Base-by-base conservation (phyloP, 2,797 vertebrate species). In the Carapus acus region DNA sequence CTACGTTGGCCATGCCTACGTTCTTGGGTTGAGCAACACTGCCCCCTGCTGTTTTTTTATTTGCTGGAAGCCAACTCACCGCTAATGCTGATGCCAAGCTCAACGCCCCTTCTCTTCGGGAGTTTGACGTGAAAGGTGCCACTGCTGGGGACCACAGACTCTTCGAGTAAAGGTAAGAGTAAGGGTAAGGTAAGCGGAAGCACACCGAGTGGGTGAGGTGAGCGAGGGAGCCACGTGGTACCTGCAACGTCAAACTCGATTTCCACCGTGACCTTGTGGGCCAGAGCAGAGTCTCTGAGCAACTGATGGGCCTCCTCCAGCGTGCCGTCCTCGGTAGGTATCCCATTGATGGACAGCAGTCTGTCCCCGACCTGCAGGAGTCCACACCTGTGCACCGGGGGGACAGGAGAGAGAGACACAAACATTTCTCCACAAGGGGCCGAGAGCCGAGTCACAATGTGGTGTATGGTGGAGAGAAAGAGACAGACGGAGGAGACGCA, bases 11-110 rank as follows among this genome's bases (percentile, higher is more conserved):
- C 12, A 21, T 36, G 34, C 34, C 4, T 8, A 27, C 24, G 2
- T 9, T 2, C 13, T 44, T 43, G 39, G 13, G 16, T 27, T 31
- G 29, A 33, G 45, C 46, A 79, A 77, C 72, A 76, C 57, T 56
- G 75, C 77, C 82, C 69, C 62, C 84, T 81, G 60, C 47, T 78
- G 81, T 20, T 16, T 1, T 3, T 4, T 16, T n/a, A n/a, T n/a
- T 20, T 8, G 0, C 1, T 16, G 3, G 15, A 17, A 23, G 14
- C 31, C 53, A 66, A 92, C 96, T 91, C 86, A 98, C 96, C 92
- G 70, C 94, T 97, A 83, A 99, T 97, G n/a, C 93, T 97, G 75
- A 99, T 96, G 64, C 96, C 96, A 67, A 99, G 88, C 78, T 98
- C 96, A 74, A 97, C 90, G 1, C 92, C 94, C 39, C 91, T 90